Base-by-base conservation (phyloP, 2,888 invertebrate genomes). In the Drosophila mercatorum region DNA sequence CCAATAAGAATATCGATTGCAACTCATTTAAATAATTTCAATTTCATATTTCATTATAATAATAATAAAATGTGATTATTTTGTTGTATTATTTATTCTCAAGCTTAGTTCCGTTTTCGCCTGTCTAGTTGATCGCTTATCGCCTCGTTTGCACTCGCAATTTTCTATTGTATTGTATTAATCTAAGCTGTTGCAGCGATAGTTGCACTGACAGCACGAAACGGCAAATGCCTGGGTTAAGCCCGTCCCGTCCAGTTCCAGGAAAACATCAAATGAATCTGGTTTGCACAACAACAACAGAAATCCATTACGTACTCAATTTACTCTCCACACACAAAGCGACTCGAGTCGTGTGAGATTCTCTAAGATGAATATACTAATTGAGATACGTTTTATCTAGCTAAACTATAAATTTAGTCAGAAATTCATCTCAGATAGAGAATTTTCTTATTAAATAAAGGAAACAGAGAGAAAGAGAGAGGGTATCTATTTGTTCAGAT, bases 191-290 rank as follows among this genome's bases (percentile, higher is more conserved):
- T 2, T 12, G 36, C 36, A 2, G 52, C 52, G 17, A n/a, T 49
- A 46, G 31, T 41, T 59, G 44, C 40, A 49, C 26, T 43, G 26
- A 59, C 60, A 53, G 43, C 59, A 69, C 61, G 63, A 62, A 49
- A 43, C 53, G 14, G 22, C 17, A 62, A 52, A n/a, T 56, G 41
- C 26, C 44, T 49, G 72, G 61, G 71, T 60, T 57, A 67, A 67
- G 49, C 71, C 67, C 67, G 52, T 52, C 12, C 56, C 12, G 14
- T 31, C 52, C 36, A 56, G 10, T 81, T 78, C 82, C 66, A 53
- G 75, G 81, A 81, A 84, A 56, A 34, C 47, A 43, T 64, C 40
- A 60, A 55, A 64, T 66, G 69, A 51, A 63, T 69, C 78, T 55
- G 70, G 68, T 74, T 80, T 80, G 80, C 62, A 79, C 79, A 68